Evolutionary conservation across 2,797 vertebrate species (phyloP).

Genomic region (Premnoplex brunnescens): DNA sequence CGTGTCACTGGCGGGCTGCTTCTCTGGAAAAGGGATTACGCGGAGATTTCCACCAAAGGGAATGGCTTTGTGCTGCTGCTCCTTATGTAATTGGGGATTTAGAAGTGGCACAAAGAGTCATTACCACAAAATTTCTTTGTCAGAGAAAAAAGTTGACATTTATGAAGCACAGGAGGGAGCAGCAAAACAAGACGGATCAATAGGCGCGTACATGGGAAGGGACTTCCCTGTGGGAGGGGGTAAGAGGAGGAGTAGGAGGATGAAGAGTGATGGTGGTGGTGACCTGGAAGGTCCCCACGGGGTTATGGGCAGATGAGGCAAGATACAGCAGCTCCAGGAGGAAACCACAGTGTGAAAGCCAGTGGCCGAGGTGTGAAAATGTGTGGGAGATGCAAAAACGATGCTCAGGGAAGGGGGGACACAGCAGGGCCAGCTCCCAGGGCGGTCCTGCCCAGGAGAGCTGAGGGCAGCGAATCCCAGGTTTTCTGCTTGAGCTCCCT

Average conservation of each 20-base stretch:
- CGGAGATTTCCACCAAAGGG: slow-evolving; percentile 75
- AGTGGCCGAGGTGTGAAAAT: fast-evolving
- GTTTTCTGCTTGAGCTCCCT: slow-evolving; percentile 62
- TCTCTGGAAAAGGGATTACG: slow-evolving; percentile 76
- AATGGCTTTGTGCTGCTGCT: slow-evolving; percentile 74
- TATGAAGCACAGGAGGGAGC: slow-evolving; percentile 61
- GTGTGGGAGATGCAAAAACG: not conserved
- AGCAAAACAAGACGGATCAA: slow-evolving; percentile 37
- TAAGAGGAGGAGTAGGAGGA: not conserved
- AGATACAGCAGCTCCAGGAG: not conserved
- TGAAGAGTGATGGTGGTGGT: not conserved
- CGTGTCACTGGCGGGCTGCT: slow-evolving; percentile 72
- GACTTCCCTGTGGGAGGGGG: not conserved
- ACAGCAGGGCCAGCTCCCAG: not conserved
- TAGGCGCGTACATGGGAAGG: not conserved
- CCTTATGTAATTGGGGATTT: slow-evolving; percentile 78
- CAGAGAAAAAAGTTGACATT: slow-evolving; percentile 64
- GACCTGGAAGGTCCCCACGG: not conserved
- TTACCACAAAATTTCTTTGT: slow-evolving; percentile 75
- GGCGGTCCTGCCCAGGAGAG: fast-evolving
- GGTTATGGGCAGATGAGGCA: not conserved
- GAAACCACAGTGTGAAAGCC: not conserved
- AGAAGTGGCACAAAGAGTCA: slow-evolving; percentile 75
- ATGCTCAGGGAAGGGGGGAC: fast-evolving
- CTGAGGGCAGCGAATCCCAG: not conserved